Base-by-base conservation (phyloP, 92 coral and sea anemone species). In the Parazoanthus atlanticus region DNA sequence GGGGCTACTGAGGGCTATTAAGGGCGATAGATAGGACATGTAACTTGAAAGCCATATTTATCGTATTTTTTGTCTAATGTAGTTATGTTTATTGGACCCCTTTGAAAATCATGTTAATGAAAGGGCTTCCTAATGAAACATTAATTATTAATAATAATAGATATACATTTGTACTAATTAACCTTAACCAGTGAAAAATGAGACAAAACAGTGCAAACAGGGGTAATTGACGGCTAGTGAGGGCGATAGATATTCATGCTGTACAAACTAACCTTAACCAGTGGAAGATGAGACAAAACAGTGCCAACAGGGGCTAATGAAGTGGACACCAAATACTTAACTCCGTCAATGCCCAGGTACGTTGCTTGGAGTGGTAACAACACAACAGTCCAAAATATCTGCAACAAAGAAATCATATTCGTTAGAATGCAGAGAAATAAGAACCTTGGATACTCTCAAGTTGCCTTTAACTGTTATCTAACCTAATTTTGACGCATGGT, bases 301-400 rank as follows among this genome's bases (percentile, higher is more conserved):
- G 86, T 31, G 56, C 8, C n/a, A 67, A 69, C 86, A 29, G 86
- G 86, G 6, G 73, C 70, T 58, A 81, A 4, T 5, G 74, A 36
- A 30, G 86, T 41, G 0, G 73, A 41, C 33, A 40, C 4, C 9
- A 71, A 82, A 34, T 65, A 66, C 32, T 66, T 82, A 12, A 66
- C 61, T 66, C 76, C 76, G 72, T 40, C 58, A 40, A 82, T 66
- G 25, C 76, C 21, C 30, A 82, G 76, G 61, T 65, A 33, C 21
- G 86, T 67, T 19, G 47, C 15, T 3, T 82, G 86, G 12, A 82
- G 76, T 66, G 86, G 86, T 3, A 82, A n/a, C 36, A 47, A 11
- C 7, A 26, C 76, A 65, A 70, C 58, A 16, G 76, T 70, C 76
- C 86, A 65, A 70, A 82, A 82, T 30, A 43, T 54, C 86, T 82